Conservation (phyloP, 2,888 invertebrate species). For the Cristatella mucedo region DNA sequence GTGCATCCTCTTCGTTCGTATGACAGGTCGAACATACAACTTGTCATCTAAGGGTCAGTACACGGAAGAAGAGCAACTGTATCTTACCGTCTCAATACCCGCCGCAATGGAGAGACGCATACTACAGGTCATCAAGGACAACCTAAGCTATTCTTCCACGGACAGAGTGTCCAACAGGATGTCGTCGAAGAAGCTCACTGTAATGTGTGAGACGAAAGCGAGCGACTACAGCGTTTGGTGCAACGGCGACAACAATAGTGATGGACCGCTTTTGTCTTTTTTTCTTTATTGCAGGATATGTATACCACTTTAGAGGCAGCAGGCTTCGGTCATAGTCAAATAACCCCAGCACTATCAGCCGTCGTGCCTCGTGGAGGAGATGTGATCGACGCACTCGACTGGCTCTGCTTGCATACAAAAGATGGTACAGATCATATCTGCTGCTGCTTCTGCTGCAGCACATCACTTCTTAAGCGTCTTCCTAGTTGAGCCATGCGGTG, state of each 20-base stretch:
- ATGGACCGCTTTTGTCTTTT: slow-evolving; percentile 12
- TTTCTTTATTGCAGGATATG: slow-evolving; percentile 35
- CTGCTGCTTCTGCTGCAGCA: too few species aligned
- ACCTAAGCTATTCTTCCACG: slow-evolving; percentile 15
- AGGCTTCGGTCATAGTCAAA: slow-evolving; percentile 29
- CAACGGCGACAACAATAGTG: too few species aligned
- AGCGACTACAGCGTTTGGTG: too few species aligned
- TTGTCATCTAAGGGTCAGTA: background rate
- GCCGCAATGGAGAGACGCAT: slow-evolving; percentile 19
- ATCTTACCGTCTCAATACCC: slow-evolving; percentile 18
- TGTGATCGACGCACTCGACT: slow-evolving; percentile 31
- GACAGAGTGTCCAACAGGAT: slow-evolving; percentile 18
- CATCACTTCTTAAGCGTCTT: too few species aligned
- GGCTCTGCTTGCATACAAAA: slow-evolving; percentile 31
- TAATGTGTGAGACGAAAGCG: slow-evolving; percentile 15
- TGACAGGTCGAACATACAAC: too few species aligned
- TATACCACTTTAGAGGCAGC: slow-evolving; percentile 24
- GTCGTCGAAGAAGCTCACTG: slow-evolving; percentile 20
- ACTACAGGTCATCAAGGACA: slow-evolving; percentile 18
- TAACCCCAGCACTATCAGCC: slow-evolving; percentile 28
- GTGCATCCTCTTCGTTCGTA: too few species aligned
- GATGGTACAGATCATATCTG: too few species aligned
- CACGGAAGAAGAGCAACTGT: background rate
- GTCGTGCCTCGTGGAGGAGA: slow-evolving; percentile 29
- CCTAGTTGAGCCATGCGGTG: too few species aligned